Percentiles rank a stretch among this genome's conserved stretches.
These are phyloP conservation scores for Cabera pusaria DNA, from an alignment of 2,888 invertebrate genomes.

Conservation along the genomic window DNA sequence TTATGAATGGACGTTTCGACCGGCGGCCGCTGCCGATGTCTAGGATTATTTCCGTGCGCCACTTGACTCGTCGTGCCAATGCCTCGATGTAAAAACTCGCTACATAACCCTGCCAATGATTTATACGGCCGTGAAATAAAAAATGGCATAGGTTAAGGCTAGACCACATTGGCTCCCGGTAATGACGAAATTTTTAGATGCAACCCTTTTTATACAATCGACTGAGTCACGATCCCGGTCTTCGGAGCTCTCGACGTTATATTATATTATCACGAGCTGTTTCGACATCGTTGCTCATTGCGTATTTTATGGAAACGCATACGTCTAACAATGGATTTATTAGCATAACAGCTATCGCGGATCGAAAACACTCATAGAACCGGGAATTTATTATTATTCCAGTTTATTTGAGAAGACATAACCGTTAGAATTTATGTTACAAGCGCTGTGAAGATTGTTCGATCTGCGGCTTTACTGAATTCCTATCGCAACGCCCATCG, in stretches of 20 bases:
- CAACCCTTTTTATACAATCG: constrained; percentile 21
- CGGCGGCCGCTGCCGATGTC: constrained; percentile 68
- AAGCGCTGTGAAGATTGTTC: constrained; percentile 4
- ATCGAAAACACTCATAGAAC: constrained; percentile 15
- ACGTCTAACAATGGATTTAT: constrained; percentile 18
- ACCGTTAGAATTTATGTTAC: constrained; percentile 14
- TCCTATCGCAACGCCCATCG: constrained; percentile 12
- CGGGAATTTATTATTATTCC: constrained; percentile 12
- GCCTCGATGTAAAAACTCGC: constrained; percentile 66
- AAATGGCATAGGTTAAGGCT: constrained; percentile 48
- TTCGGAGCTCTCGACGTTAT: constrained; percentile 5
- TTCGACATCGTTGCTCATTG: constrained; percentile 13
- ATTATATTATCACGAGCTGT: constrained; percentile 15
- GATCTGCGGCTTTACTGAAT: constrained; percentile 13
- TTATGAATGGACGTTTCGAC: constrained; percentile 64
- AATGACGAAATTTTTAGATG: constrained; percentile 13
- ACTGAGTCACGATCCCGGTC: constrained; percentile 26
- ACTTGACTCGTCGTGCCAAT: constrained; percentile 73
- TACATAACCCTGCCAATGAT: constrained; percentile 69
- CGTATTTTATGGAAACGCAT: constrained; percentile 16
- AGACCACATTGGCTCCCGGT: constrained; percentile 20
- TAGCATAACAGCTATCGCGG: constrained; percentile 18
- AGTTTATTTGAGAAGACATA: constrained; percentile 11
- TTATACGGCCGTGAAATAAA: constrained; percentile 61
- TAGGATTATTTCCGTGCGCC: constrained; percentile 71